Evolutionary conservation across 1,140 invertebrate species (phyloP).

Genomic region (Drosophila erecta): DNA sequence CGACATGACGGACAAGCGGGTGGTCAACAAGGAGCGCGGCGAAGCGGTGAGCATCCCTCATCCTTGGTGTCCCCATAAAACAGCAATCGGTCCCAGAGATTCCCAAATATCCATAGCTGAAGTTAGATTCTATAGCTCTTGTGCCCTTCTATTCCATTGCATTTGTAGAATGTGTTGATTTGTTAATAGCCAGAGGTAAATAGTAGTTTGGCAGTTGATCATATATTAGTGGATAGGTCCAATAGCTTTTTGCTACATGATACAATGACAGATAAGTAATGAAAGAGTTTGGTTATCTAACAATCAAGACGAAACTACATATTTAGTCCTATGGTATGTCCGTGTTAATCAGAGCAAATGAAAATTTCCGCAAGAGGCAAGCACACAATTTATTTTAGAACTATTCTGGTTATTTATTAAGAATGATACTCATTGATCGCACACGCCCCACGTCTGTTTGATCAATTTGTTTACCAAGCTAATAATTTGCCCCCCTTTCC

Average conservation of each 20-base stretch:
- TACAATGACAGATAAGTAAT: too few relatives aligned
- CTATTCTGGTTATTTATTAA: slow-evolving; percentile 1
- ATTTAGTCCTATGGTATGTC: background rate
- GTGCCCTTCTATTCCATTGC: too few relatives aligned
- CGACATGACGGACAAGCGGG: slow-evolving; percentile 99
- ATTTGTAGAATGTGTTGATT: too few relatives aligned
- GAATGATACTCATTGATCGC: slow-evolving; percentile 14
- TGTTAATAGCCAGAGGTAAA: too few relatives aligned
- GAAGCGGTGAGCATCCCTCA: slow-evolving; percentile 89
- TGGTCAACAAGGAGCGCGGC: slow-evolving; percentile 95
- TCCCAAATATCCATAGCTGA: too few relatives aligned
- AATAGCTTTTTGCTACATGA: too few relatives aligned
- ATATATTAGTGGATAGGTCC: too few relatives aligned
- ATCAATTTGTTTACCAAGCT: slow-evolving; percentile 32
- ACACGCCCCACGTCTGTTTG: background rate
- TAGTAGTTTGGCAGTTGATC: too few relatives aligned
- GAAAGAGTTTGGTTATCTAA: too few relatives aligned
- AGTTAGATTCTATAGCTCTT: too few relatives aligned
- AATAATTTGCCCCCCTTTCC: background rate
- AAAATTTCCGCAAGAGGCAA: background rate
- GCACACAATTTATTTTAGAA: background rate
- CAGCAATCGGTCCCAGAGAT: background rate
- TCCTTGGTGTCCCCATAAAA: background rate
- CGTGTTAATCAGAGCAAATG: background rate
- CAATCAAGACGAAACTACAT: too few relatives aligned